Base-by-base conservation (phyloP, 2,888 invertebrate species). In the Trichopoda pennipes region DNA sequence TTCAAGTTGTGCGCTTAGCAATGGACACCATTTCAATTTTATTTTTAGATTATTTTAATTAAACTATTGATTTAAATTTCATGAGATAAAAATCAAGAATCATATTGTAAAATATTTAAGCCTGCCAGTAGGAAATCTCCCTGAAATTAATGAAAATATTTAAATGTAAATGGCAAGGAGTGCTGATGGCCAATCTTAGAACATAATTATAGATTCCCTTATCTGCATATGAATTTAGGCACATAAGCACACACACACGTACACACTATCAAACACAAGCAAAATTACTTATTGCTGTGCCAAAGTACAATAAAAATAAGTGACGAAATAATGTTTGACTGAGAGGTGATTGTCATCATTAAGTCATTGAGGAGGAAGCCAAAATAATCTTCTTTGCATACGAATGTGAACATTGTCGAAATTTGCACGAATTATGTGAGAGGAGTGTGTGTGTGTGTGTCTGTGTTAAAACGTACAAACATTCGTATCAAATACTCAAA, bases 341-440 rank as follows among this genome's bases (percentile, higher is more conserved):
- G 69, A 63, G 53, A 63, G 32, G 68, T 51, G 55, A 61, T 73
- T 80, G 74, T 74, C 79, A 80, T 61, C 61, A 49, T 58, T 16
- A 49, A 55, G 32, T 44, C 68, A 69, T 74, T 68, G 56, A 69
- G 53, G 51, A 69, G 53, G 66, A 61, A 56, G 55, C 47, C 17
- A 19, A 79, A 66, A 79, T 61, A 66, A 23, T 66, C 38, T 73
- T 79, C 51, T 44, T 35, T 42, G 16, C 23, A 55, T 19, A 38
- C 49, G 42, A 68, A 66, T 68, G 47, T 47, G 44, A 19, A 72
- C 3, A 44, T 23, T 44, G 14, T 17, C 12, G 42, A 68, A 60
- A 76, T 68, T 66, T 66, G 68, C 58, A 66, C 32, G 38, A 60
- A 53, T 60, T 74, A 38, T 64, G 38, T 35, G 38, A 44, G 53